phyloP scores from a whole-genome alignment of 2,797 vertebrate species.

The Sebastes aleutianus region DNA sequence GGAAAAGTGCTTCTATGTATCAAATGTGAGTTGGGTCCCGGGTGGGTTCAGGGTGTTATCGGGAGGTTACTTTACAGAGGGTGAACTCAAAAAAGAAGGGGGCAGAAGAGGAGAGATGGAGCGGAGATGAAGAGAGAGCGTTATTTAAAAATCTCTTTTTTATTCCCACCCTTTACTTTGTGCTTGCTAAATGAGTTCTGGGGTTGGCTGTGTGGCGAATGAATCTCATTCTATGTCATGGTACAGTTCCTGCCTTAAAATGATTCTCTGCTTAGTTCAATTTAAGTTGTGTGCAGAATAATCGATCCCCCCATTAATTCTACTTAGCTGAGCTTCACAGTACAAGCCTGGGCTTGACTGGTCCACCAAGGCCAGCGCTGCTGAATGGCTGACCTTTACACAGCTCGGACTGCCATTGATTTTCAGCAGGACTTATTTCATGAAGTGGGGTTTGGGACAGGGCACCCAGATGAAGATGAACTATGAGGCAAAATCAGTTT shows the following conservation, averaged over 20 bases:
- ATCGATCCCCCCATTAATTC: slow-evolving; percentile 86
- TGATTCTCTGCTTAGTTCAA: slow-evolving; percentile 82
- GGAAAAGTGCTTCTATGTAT: slow-evolving; percentile 59
- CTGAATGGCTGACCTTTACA: slow-evolving; percentile 86
- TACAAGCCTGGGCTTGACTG: slow-evolving; percentile 80
- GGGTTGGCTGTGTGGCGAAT: slow-evolving; percentile 59
- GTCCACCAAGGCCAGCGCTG: slow-evolving; percentile 80
- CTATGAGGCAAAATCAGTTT: slow-evolving; percentile 82
- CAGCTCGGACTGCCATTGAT: slow-evolving; percentile 82
- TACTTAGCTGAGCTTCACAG: slow-evolving; percentile 80
- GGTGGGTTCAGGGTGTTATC: slow-evolving; percentile 55
- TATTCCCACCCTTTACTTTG: slow-evolving; percentile 53
- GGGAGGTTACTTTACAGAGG: slow-evolving; percentile 43
- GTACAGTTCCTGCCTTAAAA: slow-evolving; percentile 77
- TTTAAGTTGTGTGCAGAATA: slow-evolving; percentile 81
- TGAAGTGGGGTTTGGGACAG: slow-evolving; percentile 83
- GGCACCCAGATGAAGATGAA: slow-evolving; percentile 86
- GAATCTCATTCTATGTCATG: slow-evolving; percentile 74
- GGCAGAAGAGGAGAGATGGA: slow-evolving; percentile 17
- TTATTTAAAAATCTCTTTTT: slow-evolving; percentile 67
- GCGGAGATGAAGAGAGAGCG: slow-evolving; percentile 7
- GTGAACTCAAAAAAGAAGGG: slow-evolving; percentile 49
- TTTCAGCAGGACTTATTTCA: slow-evolving; percentile 88
- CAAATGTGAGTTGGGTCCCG: slow-evolving; percentile 54
- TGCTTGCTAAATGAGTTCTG: slow-evolving; percentile 64